Conservation (phyloP, 2,888 invertebrate species). For the Odontocerum albicorne region DNA sequence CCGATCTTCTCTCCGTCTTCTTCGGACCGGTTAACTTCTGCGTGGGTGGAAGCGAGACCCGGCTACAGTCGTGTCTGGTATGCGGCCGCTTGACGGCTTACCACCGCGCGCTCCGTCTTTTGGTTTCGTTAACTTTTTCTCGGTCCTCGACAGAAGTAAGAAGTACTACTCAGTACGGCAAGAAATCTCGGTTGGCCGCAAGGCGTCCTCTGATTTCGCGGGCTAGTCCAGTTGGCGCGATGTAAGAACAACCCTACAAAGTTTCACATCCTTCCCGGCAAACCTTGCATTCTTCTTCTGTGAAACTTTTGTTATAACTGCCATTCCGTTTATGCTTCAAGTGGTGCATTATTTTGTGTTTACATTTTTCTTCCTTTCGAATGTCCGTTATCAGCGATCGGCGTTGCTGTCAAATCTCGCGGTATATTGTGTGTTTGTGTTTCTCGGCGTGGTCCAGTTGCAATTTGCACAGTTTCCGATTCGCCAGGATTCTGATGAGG, state of each 20-base stretch:
- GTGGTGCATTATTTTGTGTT: no score
- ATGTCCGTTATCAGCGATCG: constrained; percentile 2
- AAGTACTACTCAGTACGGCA: not conserved
- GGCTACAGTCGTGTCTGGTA: constrained; percentile 21
- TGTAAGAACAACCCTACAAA: no score
- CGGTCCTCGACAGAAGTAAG: not conserved
- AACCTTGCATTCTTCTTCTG: no score
- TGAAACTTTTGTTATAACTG: no score
- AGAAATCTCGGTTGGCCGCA: constrained; percentile 10
- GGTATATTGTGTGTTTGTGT: not conserved
- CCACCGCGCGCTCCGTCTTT: constrained; percentile 9
- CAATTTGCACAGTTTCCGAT: not conserved
- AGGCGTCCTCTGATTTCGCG: not conserved
- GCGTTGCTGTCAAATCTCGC: constrained; percentile 20
- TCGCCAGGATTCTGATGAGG: constrained; percentile 3
- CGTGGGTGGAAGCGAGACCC: constrained; percentile 13
- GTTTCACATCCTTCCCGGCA: no score
- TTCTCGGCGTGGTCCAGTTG: not conserved
- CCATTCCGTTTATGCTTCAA: no score
- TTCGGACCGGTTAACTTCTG: not conserved
- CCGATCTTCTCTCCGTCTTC: not conserved
- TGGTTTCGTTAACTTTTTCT: constrained; percentile 22
- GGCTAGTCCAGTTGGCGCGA: no score
- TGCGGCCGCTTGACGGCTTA: constrained; percentile 15
- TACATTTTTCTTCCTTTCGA: not conserved